These are phyloP conservation scores for Lacerta bilineata DNA, from an alignment of 2,797 vertebrate genomes.

Conservation along the genomic window DNA sequence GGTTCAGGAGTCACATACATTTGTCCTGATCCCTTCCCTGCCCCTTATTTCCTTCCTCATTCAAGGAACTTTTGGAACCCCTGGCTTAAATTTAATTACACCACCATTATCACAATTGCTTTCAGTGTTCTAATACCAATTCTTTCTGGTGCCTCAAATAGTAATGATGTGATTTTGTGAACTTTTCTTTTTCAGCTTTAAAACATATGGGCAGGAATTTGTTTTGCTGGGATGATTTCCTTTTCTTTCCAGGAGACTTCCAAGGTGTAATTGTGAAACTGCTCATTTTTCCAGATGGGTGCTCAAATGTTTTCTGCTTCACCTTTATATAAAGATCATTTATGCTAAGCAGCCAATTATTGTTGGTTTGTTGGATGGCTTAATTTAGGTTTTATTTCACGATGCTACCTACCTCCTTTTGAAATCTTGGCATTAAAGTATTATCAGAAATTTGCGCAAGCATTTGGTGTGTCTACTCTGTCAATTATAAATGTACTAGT, in stretches of 20 bases:
- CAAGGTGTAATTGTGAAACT: constrained; percentile 24
- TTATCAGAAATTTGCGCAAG: constrained; percentile 28
- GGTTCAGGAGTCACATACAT: no score
- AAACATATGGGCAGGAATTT: constrained; percentile 6
- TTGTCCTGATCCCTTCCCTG: background rate
- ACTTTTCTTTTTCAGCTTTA: background rate
- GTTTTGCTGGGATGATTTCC: constrained; percentile 3
- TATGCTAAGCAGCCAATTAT: background rate
- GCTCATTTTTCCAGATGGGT: constrained; percentile 29
- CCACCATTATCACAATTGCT: background rate
- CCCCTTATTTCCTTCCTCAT: background rate
- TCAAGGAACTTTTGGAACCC: background rate
- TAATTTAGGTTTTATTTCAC: constrained; percentile 28
- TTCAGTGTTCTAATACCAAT: background rate
- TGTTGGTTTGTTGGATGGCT: constrained; percentile 30
- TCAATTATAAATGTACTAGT: constrained; percentile 36
- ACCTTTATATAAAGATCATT: constrained; percentile 20
- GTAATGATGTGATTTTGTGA: background rate
- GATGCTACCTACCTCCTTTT: background rate
- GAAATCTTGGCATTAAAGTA: background rate
- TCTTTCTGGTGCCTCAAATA: background rate
- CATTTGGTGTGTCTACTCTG: constrained; percentile 25
- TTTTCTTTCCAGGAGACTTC: background rate
- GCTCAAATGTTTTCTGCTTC: constrained; percentile 24
- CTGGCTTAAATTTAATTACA: background rate